These are phyloP conservation scores for Lepus europaeus DNA, from an alignment of 2,113 vertebrate genomes.

Conservation along the genomic window DNA sequence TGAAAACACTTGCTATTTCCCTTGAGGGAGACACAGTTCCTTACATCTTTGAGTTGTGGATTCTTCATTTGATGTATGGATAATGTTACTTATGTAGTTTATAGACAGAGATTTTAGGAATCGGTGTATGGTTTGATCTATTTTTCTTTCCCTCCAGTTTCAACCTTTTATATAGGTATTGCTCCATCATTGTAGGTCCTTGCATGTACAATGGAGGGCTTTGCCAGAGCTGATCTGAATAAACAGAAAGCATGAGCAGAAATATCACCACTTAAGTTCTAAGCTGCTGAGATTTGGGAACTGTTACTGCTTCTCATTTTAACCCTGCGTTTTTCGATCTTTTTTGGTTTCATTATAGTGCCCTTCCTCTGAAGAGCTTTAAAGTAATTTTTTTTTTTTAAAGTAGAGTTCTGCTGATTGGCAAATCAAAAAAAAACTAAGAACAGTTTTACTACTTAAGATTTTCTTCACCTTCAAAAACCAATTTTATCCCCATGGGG, in stretches of 20 bases:
- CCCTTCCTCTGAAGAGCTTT: neutral
- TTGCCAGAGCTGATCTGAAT: neutral
- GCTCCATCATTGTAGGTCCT: neutral
- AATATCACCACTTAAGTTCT: neutral
- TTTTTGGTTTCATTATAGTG: neutral
- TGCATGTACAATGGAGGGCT: neutral
- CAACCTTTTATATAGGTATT: neutral
- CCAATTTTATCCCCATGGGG: neutral
- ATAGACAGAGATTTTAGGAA: neutral
- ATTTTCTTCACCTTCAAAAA: neutral
- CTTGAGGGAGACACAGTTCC: neutral
- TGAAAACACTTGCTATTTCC: neutral
- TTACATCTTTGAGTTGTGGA: neutral
- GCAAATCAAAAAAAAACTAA: neutral
- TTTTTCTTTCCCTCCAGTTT: neutral
- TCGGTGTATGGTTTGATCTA: neutral
- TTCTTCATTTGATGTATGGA: neutral
- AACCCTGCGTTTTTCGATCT: neutral
- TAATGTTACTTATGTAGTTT: neutral
- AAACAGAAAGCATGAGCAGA: neutral
- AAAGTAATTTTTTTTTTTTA: neutral
- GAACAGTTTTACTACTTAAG: neutral
- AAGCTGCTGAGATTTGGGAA: neutral
- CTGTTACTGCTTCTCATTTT: neutral
- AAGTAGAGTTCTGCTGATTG: neutral